Evolutionary conservation across 64 coral and sea anemone genomes (phyloP).

Genomic region (Actinia equina): DNA sequence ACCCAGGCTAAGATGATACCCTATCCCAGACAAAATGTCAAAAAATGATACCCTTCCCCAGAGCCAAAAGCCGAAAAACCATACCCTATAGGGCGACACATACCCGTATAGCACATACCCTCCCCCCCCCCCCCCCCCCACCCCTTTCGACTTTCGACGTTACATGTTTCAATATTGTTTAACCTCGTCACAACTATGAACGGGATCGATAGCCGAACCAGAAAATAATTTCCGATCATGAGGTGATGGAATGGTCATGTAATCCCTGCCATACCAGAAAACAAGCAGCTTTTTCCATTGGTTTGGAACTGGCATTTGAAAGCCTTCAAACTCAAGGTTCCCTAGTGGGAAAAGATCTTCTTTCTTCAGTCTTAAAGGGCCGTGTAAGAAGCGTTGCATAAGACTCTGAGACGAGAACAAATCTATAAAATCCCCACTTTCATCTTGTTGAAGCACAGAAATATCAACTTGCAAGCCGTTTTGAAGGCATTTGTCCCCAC

Average conservation of each 20-base stretch:
- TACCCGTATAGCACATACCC: too few species aligned
- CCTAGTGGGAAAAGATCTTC: not conserved
- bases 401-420: not conserved
- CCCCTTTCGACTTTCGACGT: too few species aligned
- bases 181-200: conserved; percentile 6
- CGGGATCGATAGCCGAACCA: not conserved
- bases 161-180: not conserved
- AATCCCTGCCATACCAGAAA: not conserved
- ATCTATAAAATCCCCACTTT: not conserved
- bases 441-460: not conserved
- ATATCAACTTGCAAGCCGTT: conserved; percentile 13
- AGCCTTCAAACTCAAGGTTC: not conserved
- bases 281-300: not conserved
- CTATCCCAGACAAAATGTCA: too few species aligned
- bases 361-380: not conserved
- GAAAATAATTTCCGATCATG: not conserved
- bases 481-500: conserved; percentile 1
- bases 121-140: too few species aligned
- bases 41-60: too few species aligned
- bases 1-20: too few species aligned
- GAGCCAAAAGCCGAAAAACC: too few species aligned
- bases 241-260: not conserved
- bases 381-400: not conserved
- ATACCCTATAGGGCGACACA: too few species aligned
- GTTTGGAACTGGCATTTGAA: not conserved